Evolutionary conservation across 2,113 vertebrate genomes (phyloP).

Genomic region (Nannobrachium achirus): DNA sequence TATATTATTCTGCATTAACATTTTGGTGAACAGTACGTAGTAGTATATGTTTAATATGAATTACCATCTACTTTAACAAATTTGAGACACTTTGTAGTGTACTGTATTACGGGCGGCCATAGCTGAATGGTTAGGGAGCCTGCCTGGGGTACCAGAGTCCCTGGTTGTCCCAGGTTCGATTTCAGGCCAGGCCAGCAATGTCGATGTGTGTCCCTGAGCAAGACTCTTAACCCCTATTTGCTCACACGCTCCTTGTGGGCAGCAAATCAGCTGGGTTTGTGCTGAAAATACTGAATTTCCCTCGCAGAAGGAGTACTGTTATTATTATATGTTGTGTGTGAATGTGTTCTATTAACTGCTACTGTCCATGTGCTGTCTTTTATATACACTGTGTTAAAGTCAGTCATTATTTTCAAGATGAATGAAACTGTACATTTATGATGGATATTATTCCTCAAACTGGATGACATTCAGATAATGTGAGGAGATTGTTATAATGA

Average conservation of each 20-base stretch:
- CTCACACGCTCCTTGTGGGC: no score
- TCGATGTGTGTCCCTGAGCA: no score
- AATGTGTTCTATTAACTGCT: neutral
- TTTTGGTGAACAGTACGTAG: neutral
- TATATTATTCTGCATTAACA: neutral
- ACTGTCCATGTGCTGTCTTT: neutral
- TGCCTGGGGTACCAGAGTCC: no score
- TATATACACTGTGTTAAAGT: no score
- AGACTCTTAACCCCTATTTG: no score
- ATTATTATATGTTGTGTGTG: neutral
- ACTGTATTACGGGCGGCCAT: no score
- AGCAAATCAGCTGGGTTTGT: no score
- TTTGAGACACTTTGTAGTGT: neutral
- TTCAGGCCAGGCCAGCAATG: no score
- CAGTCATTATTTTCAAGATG: neutral
- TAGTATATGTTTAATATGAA: neutral
- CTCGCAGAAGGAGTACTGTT: neutral
- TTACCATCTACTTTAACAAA: neutral
- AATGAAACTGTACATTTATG: constrained; percentile 24
- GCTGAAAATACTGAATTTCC: no score
- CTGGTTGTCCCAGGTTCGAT: no score
- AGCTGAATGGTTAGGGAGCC: no score
- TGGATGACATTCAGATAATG: constrained; percentile 14
- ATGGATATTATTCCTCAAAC: constrained; percentile 6
- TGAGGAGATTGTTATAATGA: constrained; percentile 21